Base-by-base conservation (phyloP, 2,113 vertebrate species). In the Orycteropus afer region DNA sequence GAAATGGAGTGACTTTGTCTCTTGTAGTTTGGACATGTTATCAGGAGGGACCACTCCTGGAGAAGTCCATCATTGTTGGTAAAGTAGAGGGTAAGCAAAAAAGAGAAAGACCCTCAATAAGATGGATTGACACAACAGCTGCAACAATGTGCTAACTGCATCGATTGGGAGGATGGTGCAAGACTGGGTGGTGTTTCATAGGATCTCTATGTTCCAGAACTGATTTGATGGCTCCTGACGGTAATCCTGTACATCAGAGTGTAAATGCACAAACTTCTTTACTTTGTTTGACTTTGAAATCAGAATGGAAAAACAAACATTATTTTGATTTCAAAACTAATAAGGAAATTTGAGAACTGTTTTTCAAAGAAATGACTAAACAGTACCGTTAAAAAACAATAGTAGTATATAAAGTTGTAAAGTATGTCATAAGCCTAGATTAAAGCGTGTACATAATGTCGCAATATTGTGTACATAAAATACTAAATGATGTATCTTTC, bases 261-360 rank as follows among this genome's bases (percentile, higher is more conserved):
- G 23, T 74, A 87, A 81, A 71, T 90, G 59, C 40, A 45, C 57
- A 61, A 89, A 61, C 7, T 32, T 47, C 40, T 83, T 83, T 67
- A 65, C 32, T 90, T 79, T 77, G 37, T 25, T 92, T 65, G 91
- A 96, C 71, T 61, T 91, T 88, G 67, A 57, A 97, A 80, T 95
- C n/a, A 82, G 85, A 95, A 95, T 63, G 15, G 91, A 34, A 69
- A 92, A 74, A 47, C 73, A 47, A 76, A 3, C 14, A 69, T 27
- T 80, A 37, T 42, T 95, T 87, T 22, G 9, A 77, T 90, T 91
- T 90, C 3, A 92, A 89, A 95, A 76, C 20, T 89, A 91, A 93
- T 45, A 45, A 91, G 57, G 45, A 81, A 59, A 82, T 63, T 85
- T 65, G 74, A 84, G n/a, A 9, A 47, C 22, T 55, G 25, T 37